Evolutionary conservation across 2,113 vertebrate genomes (phyloP).

Genomic region (Holacanthus passer): DNA sequence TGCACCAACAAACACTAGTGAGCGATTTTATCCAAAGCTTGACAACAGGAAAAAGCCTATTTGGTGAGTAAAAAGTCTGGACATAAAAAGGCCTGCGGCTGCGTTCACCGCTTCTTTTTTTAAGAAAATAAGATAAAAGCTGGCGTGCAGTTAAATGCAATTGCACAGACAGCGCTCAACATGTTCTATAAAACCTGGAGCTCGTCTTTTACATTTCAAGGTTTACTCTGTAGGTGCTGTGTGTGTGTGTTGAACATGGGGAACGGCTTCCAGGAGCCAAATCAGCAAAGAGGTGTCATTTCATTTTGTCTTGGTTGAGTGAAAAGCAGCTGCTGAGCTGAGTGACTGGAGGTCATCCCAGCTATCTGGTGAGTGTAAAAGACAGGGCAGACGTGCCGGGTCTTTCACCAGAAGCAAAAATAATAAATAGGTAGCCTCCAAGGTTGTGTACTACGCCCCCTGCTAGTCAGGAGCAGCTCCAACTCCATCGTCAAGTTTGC

Average conservation of each 20-base stretch:
- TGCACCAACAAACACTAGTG: not conserved
- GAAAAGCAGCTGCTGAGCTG: constrained; percentile 43
- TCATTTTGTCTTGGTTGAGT: constrained; percentile 41
- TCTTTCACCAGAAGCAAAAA: constrained; percentile 25
- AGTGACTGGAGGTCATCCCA: constrained; percentile 60
- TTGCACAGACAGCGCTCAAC: constrained; percentile 65
- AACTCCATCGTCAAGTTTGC: not conserved
- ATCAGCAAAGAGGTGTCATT: constrained; percentile 25
- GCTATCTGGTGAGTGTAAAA: constrained; percentile 37
- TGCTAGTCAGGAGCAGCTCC: not conserved
- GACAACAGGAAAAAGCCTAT: constrained; percentile 54
- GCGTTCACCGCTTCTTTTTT: constrained; percentile 63
- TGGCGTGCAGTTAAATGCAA: constrained; percentile 77
- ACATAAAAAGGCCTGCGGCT: constrained; percentile 69
- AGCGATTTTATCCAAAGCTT: constrained; percentile 41
- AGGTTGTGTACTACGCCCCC: not conserved
- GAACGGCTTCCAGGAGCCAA: constrained; percentile 12
- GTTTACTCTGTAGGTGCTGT: constrained; percentile 9
- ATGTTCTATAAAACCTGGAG: constrained; percentile 44
- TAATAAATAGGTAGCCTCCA: not conserved
- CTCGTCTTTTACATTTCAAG: constrained; percentile 49
- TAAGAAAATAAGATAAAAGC: constrained; percentile 69
- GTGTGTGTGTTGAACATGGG: constrained; percentile 13
- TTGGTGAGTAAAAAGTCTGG: constrained; percentile 43
- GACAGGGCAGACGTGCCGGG: constrained; percentile 21